Base-by-base conservation (phyloP, 1,140 invertebrate genomes). In the Melipona quadrifasciata region DNA sequence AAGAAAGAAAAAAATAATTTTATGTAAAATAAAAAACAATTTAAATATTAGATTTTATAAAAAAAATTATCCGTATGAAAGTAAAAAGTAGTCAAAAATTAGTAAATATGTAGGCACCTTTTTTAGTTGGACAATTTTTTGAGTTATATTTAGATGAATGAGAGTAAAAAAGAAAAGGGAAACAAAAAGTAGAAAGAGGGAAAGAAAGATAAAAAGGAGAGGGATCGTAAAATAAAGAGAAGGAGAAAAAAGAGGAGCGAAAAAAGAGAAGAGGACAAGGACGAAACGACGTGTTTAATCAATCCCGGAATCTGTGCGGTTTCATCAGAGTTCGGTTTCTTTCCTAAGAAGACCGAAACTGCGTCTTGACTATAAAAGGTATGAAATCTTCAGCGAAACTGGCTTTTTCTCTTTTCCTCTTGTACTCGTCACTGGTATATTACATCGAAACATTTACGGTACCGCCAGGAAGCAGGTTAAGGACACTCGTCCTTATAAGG, bases 401-500 rank as follows among this genome's bases (percentile, higher is more conserved):
- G 75, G 5, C 82, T 84, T 67, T 84, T 84, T 84, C 82, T 84
- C 82, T 84, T 83, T 75, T 17, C 61, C 67, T 78, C 67, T 87
- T 84, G 73, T 61, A 72, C 68, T 70, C 51, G 74, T 31, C 55
- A 34, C 70, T 67, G 65, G 75, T 53, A 47, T 31, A 79, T 80
- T 80, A 70, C 76, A 72, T 78, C 81, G 81, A 11, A 67, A 31
- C 74, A 79, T 89, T 87, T 87, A 89, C 86, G 89, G 82, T 80
- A 86, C 85, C 87, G 87, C 79, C 87, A 86, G 81, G 87, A 94
- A 94, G 91, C 94, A 91, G 94, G 94, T 95, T 95, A 95, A 95
- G 94, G 94, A 95, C 94, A 92, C 89, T 92, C 87, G 78, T 93
- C 93, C 93, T 94, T 94, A 94, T 94, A 95, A 94, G 94, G 93